Evolutionary conservation across 2,797 vertebrate genomes (phyloP).

Genomic region (Natrix natrix): DNA sequence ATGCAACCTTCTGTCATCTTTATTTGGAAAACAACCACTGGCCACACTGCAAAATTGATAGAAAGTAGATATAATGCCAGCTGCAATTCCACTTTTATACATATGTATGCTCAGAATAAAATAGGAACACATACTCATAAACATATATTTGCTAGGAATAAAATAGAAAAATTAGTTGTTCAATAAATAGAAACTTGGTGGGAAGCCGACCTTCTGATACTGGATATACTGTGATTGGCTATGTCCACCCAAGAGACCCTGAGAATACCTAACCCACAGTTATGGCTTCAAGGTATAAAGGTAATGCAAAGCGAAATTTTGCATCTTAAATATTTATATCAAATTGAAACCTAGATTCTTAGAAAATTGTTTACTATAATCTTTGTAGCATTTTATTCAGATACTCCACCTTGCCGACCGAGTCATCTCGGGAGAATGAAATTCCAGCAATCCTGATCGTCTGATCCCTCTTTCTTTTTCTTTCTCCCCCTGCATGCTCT

Average conservation of each 20-base stretch:
- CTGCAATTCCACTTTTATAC: background rate
- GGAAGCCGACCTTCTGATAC: background rate
- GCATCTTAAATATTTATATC: background rate
- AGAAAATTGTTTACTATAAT: background rate
- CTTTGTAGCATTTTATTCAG: background rate
- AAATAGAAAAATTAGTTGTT: background rate
- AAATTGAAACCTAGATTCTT: background rate
- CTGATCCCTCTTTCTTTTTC: background rate
- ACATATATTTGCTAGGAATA: background rate
- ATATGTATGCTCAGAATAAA: background rate
- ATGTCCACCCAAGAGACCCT: background rate
- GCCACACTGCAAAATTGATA: background rate
- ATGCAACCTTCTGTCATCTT: background rate
- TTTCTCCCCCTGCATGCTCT: background rate
- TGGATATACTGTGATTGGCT: background rate
- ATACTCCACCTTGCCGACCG: background rate
- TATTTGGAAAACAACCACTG: background rate
- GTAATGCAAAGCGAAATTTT: background rate
- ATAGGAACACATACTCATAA: background rate
- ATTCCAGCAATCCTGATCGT: background rate
- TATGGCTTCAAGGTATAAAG: background rate
- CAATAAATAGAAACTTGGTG: background rate
- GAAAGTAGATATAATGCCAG: background rate
- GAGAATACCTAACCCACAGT: background rate
- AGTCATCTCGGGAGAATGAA: too few species aligned